Base-by-base conservation (phyloP, 2,113 vertebrate genomes). In the Leuciscus idus region DNA sequence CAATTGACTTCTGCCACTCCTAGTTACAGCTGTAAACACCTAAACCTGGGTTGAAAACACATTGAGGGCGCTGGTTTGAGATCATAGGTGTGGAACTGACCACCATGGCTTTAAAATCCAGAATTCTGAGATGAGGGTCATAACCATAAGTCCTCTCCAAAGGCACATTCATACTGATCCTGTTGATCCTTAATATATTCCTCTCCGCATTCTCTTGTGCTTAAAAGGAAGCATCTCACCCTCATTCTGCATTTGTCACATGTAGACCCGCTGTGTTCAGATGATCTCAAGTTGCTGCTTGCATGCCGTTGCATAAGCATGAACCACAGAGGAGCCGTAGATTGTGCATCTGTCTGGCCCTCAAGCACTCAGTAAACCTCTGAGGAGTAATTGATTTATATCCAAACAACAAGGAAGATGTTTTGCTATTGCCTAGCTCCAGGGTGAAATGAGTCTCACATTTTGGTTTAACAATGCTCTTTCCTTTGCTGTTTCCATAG, bases 321-420 rank as follows among this genome's bases (percentile, higher is more conserved):
- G 55, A 50, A 43, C 26, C 26, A n/a, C 30, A 57, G 39, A 52
- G 30, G 17, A 59, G n/a, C 1, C 5, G 4, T 52, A 68, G 28
- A 82, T 52, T 33, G 43, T 68, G 62, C 26, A 30, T 70, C 9
- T 68, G 62, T 52, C n/a, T 28, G 17, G 80, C 80, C 62, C 80
- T 82, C 46, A 19, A 74, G 83, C 79, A 26, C 61, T 39, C 62
- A 1, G 15, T 81, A 26, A 52, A 33, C 36, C 33, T 81, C 4
- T 11, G 74, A 77, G 79, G 66, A 75, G 87, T 59, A 86, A 88
- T 88, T 88, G 85, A 86, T 89, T 64, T 17, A 86, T 50, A 81
- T 6, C 28, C 12, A 74, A 48, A 88, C 75, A 86, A 70, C 57
- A 66, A 26, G 26, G 77, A 79, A 74, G 68, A 81, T 75, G n/a